phyloP scores from a whole-genome alignment of 2,113 vertebrate species.

The Diadophis punctatus region DNA sequence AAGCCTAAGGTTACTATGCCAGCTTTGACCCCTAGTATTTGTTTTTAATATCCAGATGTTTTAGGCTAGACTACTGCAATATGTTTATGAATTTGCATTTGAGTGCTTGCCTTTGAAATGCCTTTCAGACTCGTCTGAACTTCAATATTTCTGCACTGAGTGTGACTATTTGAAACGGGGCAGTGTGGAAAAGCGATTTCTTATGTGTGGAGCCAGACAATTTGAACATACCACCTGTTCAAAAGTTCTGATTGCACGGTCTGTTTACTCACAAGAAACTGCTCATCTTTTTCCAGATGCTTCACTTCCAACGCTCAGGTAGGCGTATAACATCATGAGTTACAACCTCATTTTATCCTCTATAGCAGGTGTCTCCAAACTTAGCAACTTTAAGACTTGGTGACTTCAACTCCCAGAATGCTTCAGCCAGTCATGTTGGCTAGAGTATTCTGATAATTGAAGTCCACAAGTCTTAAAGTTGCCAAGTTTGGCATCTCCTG shows the following conservation, averaged over 20 bases:
- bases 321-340: not conserved
- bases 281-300: not conserved
- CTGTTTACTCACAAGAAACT: not conserved
- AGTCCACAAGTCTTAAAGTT: not conserved
- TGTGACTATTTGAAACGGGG: not conserved
- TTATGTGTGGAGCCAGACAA: not conserved
- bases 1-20: not conserved
- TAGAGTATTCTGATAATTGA: not conserved
- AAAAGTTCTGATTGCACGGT: not conserved
- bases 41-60: not conserved
- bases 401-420: not conserved
- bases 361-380: not conserved
- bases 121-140: not conserved
- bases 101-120: not conserved
- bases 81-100: not conserved
- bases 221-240: not conserved
- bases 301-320: not conserved
- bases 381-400: not conserved
- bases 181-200: not conserved
- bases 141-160: not conserved
- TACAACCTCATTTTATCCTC: not conserved
- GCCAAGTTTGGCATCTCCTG: not conserved
- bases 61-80: not conserved
- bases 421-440: not conserved
- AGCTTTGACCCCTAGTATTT: not conserved